Evolutionary conservation across 2,888 invertebrate species (phyloP).

Genomic region (Dusona sp.): DNA sequence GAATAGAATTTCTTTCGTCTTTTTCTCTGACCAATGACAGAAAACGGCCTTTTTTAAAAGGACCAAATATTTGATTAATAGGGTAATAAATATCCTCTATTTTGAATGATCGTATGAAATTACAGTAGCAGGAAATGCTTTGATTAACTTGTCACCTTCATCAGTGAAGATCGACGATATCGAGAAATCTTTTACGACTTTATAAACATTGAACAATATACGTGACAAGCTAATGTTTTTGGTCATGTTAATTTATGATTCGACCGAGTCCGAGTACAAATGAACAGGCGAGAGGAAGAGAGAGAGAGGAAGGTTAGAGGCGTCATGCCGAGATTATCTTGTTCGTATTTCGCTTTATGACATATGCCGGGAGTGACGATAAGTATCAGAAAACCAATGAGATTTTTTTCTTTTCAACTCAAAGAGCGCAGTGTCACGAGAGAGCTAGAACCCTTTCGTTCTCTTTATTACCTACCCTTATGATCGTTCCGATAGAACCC

Average conservation of each 20-base stretch:
- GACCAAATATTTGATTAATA: no score
- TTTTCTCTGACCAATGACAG: no score
- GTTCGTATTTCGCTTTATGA: conserved; percentile 48
- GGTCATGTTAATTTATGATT: conserved; percentile 51
- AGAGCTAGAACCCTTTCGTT: neutral
- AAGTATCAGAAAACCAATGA: conserved; percentile 47
- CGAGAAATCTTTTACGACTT: conserved; percentile 17
- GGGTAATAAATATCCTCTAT: no score
- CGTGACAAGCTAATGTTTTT: conserved; percentile 18
- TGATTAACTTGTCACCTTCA: neutral
- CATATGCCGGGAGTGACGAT: conserved; percentile 20
- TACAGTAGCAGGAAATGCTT: neutral
- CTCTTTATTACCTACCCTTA: conserved; percentile 25
- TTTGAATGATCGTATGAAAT: no score
- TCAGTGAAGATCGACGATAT: neutral
- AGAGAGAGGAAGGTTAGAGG: neutral
- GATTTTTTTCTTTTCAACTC: conserved; percentile 40
- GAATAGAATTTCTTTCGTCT: no score
- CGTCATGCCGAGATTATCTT: conserved; percentile 45
- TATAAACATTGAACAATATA: neutral
- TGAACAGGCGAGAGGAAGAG: neutral
- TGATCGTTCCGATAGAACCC: conserved; percentile 26
- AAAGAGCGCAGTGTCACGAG: conserved; percentile 19
- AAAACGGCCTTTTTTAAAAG: no score
- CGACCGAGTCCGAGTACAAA: neutral